These are phyloP conservation scores for Thymelicus sylvestris DNA, from an alignment of 2,888 invertebrate genomes.

Conservation along the genomic window DNA sequence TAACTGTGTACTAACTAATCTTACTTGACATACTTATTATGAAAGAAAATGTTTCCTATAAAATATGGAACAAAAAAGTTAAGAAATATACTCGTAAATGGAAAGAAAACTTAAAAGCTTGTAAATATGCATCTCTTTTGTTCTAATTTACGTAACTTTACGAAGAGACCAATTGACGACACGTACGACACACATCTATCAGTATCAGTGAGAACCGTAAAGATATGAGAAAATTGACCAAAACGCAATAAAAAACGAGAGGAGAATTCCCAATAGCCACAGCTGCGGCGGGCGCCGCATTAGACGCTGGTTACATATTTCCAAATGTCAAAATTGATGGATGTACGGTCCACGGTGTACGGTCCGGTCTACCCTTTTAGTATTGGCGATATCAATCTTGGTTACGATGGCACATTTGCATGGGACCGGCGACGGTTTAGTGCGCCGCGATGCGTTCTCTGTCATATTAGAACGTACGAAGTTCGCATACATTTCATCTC, in stretches of 20 bases:
- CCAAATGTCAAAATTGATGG: slow-evolving; percentile 41
- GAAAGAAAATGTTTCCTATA: too few relatives aligned
- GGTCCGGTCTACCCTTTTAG: slow-evolving; percentile 38
- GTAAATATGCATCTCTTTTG: too few relatives aligned
- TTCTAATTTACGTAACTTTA: too few relatives aligned
- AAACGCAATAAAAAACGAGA: slow-evolving; percentile 6
- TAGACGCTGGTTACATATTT: slow-evolving; percentile 37
- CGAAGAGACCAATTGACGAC: too few relatives aligned
- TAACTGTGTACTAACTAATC: too few relatives aligned
- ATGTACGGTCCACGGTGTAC: slow-evolving; percentile 39
- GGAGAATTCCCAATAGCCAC: slow-evolving; percentile 7
- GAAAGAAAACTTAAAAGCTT: too few relatives aligned
- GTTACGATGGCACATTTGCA: slow-evolving; percentile 37
- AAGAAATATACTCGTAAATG: too few relatives aligned
- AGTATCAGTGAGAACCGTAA: background rate
- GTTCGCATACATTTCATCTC: background rate
- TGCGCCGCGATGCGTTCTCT: background rate
- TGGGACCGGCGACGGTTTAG: slow-evolving; percentile 20
- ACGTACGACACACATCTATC: too few relatives aligned
- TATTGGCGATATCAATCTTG: slow-evolving; percentile 43
- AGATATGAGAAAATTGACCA: slow-evolving; percentile 9
- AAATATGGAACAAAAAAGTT: too few relatives aligned
- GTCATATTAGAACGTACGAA: slow-evolving; percentile 7
- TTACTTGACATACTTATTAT: too few relatives aligned
- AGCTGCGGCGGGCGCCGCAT: slow-evolving; percentile 30